Evolutionary conservation across 2,113 vertebrate species (phyloP), one percentile per base, ranked within the genome.

Genomic region (Tetrao urogallus): DNA sequence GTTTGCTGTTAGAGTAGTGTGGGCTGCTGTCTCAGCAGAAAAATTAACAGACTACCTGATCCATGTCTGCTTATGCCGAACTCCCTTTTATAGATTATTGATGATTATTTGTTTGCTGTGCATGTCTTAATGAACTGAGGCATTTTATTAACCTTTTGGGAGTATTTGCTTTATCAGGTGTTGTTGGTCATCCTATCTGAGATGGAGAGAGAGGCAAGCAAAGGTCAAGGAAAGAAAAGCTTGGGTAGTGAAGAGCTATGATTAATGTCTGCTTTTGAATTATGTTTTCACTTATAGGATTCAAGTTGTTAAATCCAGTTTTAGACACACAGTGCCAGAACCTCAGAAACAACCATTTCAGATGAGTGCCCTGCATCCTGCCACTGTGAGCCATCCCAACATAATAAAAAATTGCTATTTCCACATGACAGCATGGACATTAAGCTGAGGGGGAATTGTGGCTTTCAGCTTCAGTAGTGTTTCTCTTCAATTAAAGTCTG

Each of bases 101-200:
- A 34, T 89, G 36, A 60, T 80, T 77, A 82, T 86, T 93, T 89
- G 36, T 69, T 93, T 91, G 64, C 24, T 54, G 4, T 87, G 75
- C 82, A 82, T 84, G 32, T 27, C 22, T 34, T 74, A 74, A 85
- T 36, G 22, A 60, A 47, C 34, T 1, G 6, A 80, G 56, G 50
- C 18, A 22, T 79, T 56, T 91, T 72, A 80, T 80, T 89, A 80
- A 67, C 30, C n/a, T n/a, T 0, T 8, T 5, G 24, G 47, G 50
- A 76, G 86, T 28, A 7, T 76, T 18, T 93, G 15, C 70, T 75
- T 93, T 63, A 47, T 61, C 40, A 78, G 45, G 42, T 86, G 69
- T 22, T 2, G 5, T 43, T 90, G 38, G 34, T n/a, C 66, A 34
- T 73, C 56, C 45, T 83, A 80, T 56, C 50, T 83, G 67, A 61